Base-by-base conservation (phyloP, 2,113 vertebrate genomes). In the Tretioscincus oriximinensis region DNA sequence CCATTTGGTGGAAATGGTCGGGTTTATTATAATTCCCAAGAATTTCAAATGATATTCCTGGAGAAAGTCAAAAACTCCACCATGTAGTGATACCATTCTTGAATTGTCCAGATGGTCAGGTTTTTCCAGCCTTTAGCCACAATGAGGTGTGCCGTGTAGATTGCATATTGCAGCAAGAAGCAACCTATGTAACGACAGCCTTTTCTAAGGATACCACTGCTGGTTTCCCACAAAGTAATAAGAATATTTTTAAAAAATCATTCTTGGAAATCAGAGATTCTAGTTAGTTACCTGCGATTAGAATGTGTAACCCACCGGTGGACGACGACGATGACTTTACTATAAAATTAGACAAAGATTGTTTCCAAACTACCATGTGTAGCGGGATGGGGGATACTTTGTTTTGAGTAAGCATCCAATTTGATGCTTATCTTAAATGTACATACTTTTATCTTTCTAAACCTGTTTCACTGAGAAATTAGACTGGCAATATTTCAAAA, bases 401-500 rank as follows among this genome's bases (percentile, higher is more conserved):
- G 45, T 60, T 84, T 58, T 72, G 61, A 47, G 70, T 84, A 84
- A 81, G 45, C 47, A 45, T 77, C 31, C 70, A 63, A 66, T 81
- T 72, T 73, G 31, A 72, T 77, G 31, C 67, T 81, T 81, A 64
- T 71, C 77, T 80, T 70, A 76, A 81, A 21, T 47, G 72, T 81
- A 81, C 60, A 84, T 66, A 72, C 76, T 60, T 67, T 54, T 81
- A 73, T 81, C 73, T 81, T 67, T 49, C 71, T 69, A 35, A 72
- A 77, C 75, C 3, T 76, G 24, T 67, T 77, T 65, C 66, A 84
- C 69, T 45, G 66, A 80, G 71, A 78, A 84, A 75, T 65, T 5
- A 49, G 18, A 16, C 16, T 68, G 3, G 16, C 3, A 51, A 72
- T 81, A 21, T 78, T 9, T 69, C 63, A 68, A 29, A 2, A 28